phyloP scores from a whole-genome alignment of 2,113 vertebrate species.

The Montifringilla adamsi region DNA sequence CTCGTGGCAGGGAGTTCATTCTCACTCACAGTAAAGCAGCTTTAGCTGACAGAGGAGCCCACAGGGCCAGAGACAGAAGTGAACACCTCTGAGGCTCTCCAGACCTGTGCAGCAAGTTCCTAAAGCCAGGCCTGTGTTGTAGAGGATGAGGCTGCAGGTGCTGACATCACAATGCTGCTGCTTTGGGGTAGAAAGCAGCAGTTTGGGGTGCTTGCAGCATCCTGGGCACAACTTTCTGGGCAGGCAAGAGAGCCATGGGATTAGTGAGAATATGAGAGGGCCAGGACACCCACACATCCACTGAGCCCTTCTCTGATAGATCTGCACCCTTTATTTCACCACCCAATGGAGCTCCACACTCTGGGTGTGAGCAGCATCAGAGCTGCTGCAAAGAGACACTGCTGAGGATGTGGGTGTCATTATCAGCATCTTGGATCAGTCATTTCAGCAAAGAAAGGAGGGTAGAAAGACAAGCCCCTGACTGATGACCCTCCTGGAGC shows the following conservation, averaged over 20 bases:
- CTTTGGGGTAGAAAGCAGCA: neutral
- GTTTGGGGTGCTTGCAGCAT: neutral
- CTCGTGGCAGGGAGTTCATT: neutral
- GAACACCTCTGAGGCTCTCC: neutral
- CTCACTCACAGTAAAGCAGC: neutral
- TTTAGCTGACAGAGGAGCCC: neutral
- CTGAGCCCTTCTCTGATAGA: neutral
- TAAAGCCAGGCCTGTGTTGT: neutral
- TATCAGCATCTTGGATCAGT: neutral
- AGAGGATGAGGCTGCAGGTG: neutral
- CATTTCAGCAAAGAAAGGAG: neutral
- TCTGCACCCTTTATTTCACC: neutral
- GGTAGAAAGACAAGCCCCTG: neutral
- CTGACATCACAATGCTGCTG: neutral
- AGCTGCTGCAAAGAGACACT: neutral
- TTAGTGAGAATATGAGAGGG: neutral
- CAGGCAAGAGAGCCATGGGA: neutral
- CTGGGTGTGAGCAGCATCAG: neutral
- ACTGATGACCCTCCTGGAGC: constrained; percentile 11
- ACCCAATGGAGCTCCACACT: neutral
- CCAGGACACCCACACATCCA: neutral
- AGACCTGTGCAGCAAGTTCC: neutral
- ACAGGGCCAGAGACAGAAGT: neutral
- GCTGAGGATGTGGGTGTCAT: neutral
- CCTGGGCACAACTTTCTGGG: neutral